Base-by-base conservation (phyloP, 2,888 invertebrate species). In the Drosophila prolongata region DNA sequence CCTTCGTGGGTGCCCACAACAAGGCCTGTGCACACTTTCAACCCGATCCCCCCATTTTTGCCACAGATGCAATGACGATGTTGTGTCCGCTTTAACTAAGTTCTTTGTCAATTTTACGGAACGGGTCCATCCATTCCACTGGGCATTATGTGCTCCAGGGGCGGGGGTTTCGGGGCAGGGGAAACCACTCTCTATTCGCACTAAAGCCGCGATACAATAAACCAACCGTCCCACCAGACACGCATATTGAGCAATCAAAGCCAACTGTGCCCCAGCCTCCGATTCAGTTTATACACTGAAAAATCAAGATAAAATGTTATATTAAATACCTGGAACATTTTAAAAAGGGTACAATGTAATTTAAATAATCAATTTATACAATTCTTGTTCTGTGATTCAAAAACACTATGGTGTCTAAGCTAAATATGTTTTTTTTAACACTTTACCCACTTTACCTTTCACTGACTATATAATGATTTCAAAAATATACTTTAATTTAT, bases 161-260 rank as follows among this genome's bases (percentile, higher is more conserved):
- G 11, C 52, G 37, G 43, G 43, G 52, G 13, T 10, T 27, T 14
- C 14, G 14, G 52, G 14, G 13, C 19, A 14, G 57, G 37, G 37
- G 10, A 40, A 54, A 59, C 58, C 46, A 47, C 53, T 66, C 66
- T 65, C 79, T 79, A 79, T 87, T 87, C 82, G 85, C 79, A 84
- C 86, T 80, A 79, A 86, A 74, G 72, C 83, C 81, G 62, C 77
- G 70, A 72, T 72, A 83, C 87, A 83, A 83, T 83, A 87, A 71
- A 57, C 71, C 71, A 71, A 64, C 71, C 72, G 71, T 56, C 47
- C 71, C 71, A 71, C 71, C 61, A 56, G 68, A 61, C 68, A 74
- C 74, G 55, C 81, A 81, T 79, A 87, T 83, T 83, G 86, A 80
- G 88, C 88, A 85, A 87, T 85, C 85, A 85, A 87, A 83, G 78